phyloP scores from a whole-genome alignment of 2,888 invertebrate genomes.

The Crepidodera aurea region DNA sequence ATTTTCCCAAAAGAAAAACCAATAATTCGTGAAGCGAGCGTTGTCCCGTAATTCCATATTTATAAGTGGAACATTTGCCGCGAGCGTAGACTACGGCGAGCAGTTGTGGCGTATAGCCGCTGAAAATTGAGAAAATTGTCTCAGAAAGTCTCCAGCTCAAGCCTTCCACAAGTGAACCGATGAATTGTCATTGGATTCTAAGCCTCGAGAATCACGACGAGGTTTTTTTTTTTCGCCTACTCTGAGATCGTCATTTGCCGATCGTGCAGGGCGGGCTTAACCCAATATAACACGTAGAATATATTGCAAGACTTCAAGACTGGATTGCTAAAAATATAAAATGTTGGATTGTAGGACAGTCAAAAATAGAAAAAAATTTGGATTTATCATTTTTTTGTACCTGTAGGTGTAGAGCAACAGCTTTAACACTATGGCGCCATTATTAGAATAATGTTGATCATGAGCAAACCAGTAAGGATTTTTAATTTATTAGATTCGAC shows the following conservation, averaged over 20 bases:
- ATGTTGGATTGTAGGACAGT: too few relatives aligned
- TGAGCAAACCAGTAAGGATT: too few relatives aligned
- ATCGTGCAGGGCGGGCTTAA: not conserved
- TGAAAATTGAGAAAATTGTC: conserved; percentile 47
- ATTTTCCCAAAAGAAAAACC: conserved; percentile 10
- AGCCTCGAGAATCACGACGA: conserved; percentile 47
- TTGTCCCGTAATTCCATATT: conserved; percentile 10
- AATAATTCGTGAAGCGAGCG: conserved; percentile 8
- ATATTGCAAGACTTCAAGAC: too few relatives aligned
- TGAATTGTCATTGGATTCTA: conserved; percentile 55
- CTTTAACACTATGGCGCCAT: too few relatives aligned
- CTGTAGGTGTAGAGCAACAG: too few relatives aligned
- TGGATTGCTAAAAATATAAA: too few relatives aligned
- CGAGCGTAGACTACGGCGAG: not conserved
- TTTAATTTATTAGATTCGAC: too few relatives aligned
- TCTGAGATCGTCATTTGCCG: conserved; percentile 3
- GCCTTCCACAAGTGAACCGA: conserved; percentile 54
- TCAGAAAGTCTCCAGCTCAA: conserved; percentile 46
- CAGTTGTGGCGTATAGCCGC: conserved; percentile 26
- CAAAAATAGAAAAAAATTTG: too few relatives aligned
- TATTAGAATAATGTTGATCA: too few relatives aligned
- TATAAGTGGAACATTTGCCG: conserved; percentile 3
- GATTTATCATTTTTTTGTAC: too few relatives aligned
- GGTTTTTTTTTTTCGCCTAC: conserved; percentile 42
- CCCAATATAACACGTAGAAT: too few relatives aligned